phyloP scores from a whole-genome alignment of 2,113 vertebrate species.

The Bombycilla garrulus region DNA sequence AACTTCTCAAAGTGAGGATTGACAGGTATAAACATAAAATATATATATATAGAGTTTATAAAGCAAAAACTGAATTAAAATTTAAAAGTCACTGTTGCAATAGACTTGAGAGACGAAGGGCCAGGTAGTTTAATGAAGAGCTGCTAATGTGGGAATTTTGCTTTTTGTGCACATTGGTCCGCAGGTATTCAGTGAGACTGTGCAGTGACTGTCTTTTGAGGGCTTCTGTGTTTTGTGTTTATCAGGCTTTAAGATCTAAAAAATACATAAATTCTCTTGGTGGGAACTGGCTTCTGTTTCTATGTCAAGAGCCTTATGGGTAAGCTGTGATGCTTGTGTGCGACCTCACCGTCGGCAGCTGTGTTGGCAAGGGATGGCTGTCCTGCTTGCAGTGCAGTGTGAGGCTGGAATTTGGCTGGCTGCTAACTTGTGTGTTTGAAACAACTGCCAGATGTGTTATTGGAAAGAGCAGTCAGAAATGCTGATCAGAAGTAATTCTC shows the following conservation, averaged over 20 bases:
- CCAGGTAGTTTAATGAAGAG: not conserved
- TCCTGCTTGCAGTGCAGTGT: not conserved
- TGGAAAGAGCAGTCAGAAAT: not conserved
- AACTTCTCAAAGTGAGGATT: not conserved
- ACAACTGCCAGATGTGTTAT: not conserved
- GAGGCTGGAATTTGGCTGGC: not conserved
- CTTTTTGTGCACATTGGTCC: not conserved
- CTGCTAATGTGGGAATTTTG: not conserved
- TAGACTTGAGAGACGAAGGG: not conserved
- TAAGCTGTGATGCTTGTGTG: not conserved
- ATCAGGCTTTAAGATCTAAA: not conserved
- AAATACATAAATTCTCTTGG: not conserved
- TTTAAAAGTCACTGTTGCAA: not conserved
- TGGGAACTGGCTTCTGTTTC: not conserved
- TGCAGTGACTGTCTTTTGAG: not conserved
- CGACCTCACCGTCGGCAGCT: not conserved
- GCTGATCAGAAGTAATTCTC: not conserved
- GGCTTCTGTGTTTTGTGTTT: not conserved
- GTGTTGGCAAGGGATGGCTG: not conserved
- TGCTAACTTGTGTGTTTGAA: not conserved
- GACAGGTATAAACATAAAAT: not conserved
- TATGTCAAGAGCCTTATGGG: rapidly evolving
- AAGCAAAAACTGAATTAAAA: not conserved
- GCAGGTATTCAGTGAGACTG: not conserved
- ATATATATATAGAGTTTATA: not conserved